A percentile compares a stretch with the other conserved stretches of the same genome.
Evolutionary conservation across 2,113 vertebrate species (phyloP).

Genomic region (Pelecanus crispus): DNA sequence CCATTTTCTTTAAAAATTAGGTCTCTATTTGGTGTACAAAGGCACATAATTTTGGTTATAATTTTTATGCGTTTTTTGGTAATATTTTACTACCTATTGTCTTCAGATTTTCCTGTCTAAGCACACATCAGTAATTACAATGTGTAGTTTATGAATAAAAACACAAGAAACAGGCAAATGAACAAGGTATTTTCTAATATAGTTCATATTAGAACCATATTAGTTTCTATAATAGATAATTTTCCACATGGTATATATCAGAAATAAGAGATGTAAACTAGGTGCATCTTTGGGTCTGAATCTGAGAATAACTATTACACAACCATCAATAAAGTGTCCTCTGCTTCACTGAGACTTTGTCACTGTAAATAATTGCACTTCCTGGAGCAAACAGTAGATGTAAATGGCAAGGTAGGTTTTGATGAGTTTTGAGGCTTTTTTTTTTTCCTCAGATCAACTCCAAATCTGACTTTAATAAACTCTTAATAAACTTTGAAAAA

Average conservation of each 20-base stretch:
- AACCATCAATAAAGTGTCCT: neutral
- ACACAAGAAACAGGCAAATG: neutral
- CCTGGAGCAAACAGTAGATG: neutral
- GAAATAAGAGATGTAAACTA: neutral
- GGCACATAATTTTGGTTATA: neutral
- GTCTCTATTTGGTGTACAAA: neutral
- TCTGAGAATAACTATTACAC: neutral
- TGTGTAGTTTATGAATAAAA: neutral
- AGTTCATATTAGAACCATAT: neutral
- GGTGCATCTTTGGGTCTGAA: neutral
- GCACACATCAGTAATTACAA: neutral
- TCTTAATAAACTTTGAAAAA: slow-evolving; percentile 12
- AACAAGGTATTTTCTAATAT: neutral
- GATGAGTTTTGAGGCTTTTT: neutral
- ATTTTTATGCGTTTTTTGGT: neutral
- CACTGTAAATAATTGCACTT: neutral
- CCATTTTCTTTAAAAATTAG: neutral
- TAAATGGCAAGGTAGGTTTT: neutral
- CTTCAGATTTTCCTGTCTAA: neutral
- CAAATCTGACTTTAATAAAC: neutral
- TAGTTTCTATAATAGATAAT: neutral
- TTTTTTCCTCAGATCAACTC: neutral
- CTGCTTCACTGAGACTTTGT: neutral
- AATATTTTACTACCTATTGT: neutral
- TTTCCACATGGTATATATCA: neutral